Percentiles rank a stretch among this genome's conserved stretches.
phyloP scores from a whole-genome alignment of 1,140 invertebrate species.

The Sitodiplosis mosellana region DNA sequence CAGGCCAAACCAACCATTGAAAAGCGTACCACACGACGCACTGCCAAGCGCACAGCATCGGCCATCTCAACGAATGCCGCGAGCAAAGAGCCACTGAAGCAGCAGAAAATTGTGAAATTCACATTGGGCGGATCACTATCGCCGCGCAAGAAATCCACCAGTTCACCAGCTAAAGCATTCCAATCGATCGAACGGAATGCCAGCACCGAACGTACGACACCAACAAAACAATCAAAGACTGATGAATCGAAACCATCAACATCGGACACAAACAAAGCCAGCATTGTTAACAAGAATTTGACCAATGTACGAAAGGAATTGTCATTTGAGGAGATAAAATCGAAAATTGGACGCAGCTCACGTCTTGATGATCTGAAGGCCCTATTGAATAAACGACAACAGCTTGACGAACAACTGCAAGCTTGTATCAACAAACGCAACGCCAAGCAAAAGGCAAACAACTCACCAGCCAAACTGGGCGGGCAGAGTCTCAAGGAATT shows the following conservation, averaged over 20 bases:
- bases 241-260: slow-evolving; percentile 11
- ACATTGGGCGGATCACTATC: slow-evolving; percentile 18
- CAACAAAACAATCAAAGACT: slow-evolving; percentile 22
- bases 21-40: not conserved
- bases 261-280: slow-evolving; percentile 2
- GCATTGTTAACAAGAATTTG: slow-evolving; percentile 14
- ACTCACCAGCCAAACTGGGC: slow-evolving; percentile 26
- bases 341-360: slow-evolving; percentile 38
- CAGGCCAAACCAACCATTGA: not conserved
- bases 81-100: not conserved
- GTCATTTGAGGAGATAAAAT: slow-evolving; percentile 43
- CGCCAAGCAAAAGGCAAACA: slow-evolving; percentile 9
- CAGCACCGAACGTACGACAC: slow-evolving; percentile 17
- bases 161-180: slow-evolving; percentile 10
- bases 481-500: slow-evolving; percentile 42
- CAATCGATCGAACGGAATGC: slow-evolving; percentile 12
- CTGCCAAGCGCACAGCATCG: not conserved
- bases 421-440: slow-evolving; percentile 19
- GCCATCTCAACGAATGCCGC: no score
- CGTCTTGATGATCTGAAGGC: slow-evolving; percentile 45
- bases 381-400: slow-evolving; percentile 34
- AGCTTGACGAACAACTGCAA: slow-evolving; percentile 20
- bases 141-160: slow-evolving; percentile 15
- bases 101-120: slow-evolving; percentile 21
- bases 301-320: slow-evolving; percentile 31